These are phyloP conservation scores for Lissocephala sabroskyi DNA, from an alignment of 2,888 invertebrate species.

Conservation along the genomic window DNA sequence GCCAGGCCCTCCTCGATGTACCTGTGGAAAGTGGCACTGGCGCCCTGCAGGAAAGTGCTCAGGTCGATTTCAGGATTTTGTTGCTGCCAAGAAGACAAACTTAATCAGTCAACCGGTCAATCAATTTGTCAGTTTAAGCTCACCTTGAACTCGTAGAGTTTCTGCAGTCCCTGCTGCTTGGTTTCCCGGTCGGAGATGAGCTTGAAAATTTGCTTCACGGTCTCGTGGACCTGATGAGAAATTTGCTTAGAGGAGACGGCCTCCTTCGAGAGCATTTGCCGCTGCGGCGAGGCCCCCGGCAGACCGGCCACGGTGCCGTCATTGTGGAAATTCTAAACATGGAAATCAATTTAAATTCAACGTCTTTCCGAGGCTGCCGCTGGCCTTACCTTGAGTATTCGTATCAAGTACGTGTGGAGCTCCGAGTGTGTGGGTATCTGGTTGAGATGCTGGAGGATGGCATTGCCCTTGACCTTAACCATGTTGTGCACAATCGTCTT, in stretches of 20 bases:
- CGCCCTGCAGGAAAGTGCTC: conserved; percentile 70
- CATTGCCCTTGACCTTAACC: conserved; percentile 89
- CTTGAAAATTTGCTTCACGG: conserved; percentile 90
- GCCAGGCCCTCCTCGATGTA: conserved; percentile 72
- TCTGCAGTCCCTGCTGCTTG: conserved; percentile 82
- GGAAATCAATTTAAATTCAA: neutral
- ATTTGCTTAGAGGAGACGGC: conserved; percentile 75
- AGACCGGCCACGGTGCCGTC: conserved; percentile 73
- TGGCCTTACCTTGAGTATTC: conserved; percentile 78
- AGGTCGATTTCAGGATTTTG: conserved; percentile 72
- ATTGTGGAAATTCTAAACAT: conserved; percentile 74
- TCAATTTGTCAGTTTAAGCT: neutral
- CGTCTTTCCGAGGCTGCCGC: neutral
- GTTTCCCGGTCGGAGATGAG: conserved; percentile 92
- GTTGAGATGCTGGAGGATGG: conserved; percentile 84
- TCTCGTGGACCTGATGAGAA: conserved; percentile 87
- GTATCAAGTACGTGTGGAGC: conserved; percentile 87
- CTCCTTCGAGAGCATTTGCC: conserved; percentile 67
- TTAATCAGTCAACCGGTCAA: neutral
- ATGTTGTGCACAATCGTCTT: conserved; percentile 95
- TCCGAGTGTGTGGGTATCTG: conserved; percentile 87
- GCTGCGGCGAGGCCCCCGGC: conserved; percentile 65
- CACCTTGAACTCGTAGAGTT: conserved; percentile 72
- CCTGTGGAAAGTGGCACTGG: conserved; percentile 71
- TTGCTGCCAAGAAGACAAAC: conserved; percentile 37